Conservation (phyloP, 2,888 invertebrate genomes). For the Morpho helenor region DNA sequence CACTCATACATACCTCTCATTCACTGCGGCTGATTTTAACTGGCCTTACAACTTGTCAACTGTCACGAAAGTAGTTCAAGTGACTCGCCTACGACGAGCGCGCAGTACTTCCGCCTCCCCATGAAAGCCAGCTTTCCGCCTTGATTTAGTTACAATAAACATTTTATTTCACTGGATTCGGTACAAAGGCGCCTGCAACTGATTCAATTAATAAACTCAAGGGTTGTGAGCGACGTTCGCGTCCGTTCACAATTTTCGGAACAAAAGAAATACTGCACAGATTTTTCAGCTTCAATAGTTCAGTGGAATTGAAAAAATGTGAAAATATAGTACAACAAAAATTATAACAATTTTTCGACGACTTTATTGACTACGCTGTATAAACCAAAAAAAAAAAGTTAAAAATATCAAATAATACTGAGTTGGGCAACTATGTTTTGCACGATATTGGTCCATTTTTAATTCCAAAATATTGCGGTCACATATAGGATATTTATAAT, state of each 20-base stretch:
- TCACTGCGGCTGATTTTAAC: background rate
- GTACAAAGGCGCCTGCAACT: constrained; percentile 12
- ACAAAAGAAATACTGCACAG: background rate
- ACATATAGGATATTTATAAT: too few species aligned
- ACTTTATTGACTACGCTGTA: too few species aligned
- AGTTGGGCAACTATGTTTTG: too few species aligned
- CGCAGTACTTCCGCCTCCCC: constrained; percentile 1
- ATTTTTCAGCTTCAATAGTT: constrained; percentile 3
- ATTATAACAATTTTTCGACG: too few species aligned
- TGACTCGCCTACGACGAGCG: constrained; percentile 2
- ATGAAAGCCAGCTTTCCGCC: constrained; percentile 2
- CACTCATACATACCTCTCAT: too few species aligned
- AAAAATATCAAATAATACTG: too few species aligned
- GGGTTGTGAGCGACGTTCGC: constrained; percentile 16
- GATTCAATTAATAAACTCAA: constrained; percentile 19
- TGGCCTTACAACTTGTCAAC: background rate
- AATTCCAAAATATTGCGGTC: too few species aligned
- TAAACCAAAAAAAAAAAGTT: too few species aligned
- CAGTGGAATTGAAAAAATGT: background rate
- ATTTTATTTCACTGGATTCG: constrained; percentile 31
- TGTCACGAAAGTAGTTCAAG: background rate
- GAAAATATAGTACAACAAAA: too few species aligned
- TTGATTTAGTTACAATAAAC: constrained; percentile 46
- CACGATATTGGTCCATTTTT: too few species aligned
- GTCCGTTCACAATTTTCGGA: constrained; percentile 2